Conservation (phyloP, 2,113 vertebrate genomes). For the Dolichotis patagonum region DNA sequence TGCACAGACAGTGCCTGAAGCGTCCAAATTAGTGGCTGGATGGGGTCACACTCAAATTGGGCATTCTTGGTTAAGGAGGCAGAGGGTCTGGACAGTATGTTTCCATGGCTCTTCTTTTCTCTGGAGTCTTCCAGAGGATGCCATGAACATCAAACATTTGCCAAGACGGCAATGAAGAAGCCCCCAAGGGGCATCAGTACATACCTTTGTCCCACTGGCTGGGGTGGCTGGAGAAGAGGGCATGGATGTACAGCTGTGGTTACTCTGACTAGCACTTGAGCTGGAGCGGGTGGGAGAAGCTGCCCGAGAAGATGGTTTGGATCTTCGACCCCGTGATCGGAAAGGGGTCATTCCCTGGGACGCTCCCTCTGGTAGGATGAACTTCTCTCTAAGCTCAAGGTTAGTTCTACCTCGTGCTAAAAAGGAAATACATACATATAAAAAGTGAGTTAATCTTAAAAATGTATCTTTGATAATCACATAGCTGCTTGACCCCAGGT, state of each 20-base stretch:
- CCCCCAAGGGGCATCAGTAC: background rate
- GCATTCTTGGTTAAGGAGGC: background rate
- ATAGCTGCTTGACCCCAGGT: constrained; percentile 51
- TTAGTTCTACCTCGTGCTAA: constrained; percentile 97
- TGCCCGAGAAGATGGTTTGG: constrained; percentile 96
- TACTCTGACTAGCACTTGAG: constrained; percentile 98
- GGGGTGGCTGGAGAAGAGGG: constrained; percentile 96
- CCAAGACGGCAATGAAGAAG: background rate
- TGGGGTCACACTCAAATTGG: background rate
- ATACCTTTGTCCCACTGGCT: constrained; percentile 94
- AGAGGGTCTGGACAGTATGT: background rate
- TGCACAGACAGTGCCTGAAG: background rate
- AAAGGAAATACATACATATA: background rate
- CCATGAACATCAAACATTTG: background rate
- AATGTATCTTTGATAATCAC: background rate
- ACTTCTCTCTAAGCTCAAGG: constrained; percentile 98
- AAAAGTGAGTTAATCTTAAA: constrained; percentile 21
- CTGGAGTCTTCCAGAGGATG: background rate
- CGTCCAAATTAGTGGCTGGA: constrained; percentile 31
- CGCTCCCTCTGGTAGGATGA: constrained; percentile 96
- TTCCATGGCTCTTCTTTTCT: background rate
- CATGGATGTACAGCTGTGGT: constrained; percentile 94
- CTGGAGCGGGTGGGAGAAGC: constrained; percentile 97
- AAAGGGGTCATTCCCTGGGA: constrained; percentile 96
- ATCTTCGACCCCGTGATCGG: constrained; percentile 95